A percentile compares a stretch with the other conserved stretches of the same genome.
Conservation (phyloP, 2,888 invertebrate species). For the Tetranychus truncatus region DNA sequence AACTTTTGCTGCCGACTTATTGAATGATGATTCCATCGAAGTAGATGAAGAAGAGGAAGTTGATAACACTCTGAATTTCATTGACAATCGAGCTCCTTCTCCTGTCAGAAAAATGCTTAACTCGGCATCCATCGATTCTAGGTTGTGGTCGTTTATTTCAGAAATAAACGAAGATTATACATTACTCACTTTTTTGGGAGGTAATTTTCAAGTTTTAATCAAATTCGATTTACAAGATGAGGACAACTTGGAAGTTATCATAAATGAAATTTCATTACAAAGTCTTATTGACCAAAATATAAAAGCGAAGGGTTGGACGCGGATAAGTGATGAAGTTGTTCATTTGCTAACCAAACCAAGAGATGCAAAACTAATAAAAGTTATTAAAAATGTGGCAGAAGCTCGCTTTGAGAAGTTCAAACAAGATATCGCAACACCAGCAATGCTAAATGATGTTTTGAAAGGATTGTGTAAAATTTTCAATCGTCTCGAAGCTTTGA, state of each 20-base stretch:
- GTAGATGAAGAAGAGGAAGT: not conserved
- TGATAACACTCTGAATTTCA: not conserved
- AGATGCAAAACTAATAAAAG: not conserved
- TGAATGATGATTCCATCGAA: not conserved
- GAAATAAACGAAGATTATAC: not conserved
- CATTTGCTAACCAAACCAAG: not conserved
- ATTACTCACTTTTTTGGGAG: not conserved
- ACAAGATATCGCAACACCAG: not conserved
- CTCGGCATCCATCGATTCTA: not conserved
- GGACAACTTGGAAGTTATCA: not conserved
- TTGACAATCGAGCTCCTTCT: not conserved
- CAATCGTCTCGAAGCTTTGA: not conserved
- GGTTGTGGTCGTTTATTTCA: not conserved
- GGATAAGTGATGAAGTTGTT: not conserved
- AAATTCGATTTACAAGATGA: not conserved
- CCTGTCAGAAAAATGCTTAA: not conserved
- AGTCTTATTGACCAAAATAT: not conserved
- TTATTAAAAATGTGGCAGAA: not conserved
- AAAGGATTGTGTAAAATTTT: not conserved
- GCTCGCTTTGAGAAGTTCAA: not conserved
- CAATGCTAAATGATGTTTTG: not conserved
- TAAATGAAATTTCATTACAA: not conserved
- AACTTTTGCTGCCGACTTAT: not conserved
- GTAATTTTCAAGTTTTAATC: not conserved
- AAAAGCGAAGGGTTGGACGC: not conserved